These are phyloP conservation scores for Arion vulgaris DNA, from an alignment of 1,140 invertebrate genomes.

Conservation along the genomic window DNA sequence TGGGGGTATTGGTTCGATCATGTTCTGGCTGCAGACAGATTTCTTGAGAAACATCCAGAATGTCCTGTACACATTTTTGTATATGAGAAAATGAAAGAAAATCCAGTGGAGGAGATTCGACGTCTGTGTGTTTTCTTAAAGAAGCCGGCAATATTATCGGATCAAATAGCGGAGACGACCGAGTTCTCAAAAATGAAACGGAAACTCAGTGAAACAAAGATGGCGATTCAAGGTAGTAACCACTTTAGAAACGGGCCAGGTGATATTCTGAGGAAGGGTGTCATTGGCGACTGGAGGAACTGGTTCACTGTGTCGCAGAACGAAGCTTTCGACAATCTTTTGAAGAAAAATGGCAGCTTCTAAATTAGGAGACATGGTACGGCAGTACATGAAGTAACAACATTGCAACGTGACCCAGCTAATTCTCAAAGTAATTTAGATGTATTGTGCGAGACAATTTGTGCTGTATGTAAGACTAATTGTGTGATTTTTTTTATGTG, in stretches of 20 bases:
- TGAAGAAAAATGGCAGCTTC: neutral
- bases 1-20: conserved; percentile 11
- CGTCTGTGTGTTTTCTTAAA: neutral
- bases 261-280: neutral
- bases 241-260: neutral
- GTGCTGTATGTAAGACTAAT: no score
- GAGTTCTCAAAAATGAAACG: neutral
- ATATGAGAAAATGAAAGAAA: neutral
- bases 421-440: no score
- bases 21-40: neutral
- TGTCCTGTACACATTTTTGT: neutral
- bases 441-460: no score
- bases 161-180: neutral
- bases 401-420: no score
- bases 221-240: neutral
- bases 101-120: neutral
- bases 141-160: neutral
- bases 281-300: neutral
- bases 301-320: neutral
- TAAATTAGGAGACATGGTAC: neutral
- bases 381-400: neutral
- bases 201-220: neutral
- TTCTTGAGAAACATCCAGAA: neutral
- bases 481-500: no score
- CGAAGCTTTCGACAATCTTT: neutral